These are phyloP conservation scores for Drosophila mimica DNA, from an alignment of 2,888 invertebrate species.

Conservation along the genomic window DNA sequence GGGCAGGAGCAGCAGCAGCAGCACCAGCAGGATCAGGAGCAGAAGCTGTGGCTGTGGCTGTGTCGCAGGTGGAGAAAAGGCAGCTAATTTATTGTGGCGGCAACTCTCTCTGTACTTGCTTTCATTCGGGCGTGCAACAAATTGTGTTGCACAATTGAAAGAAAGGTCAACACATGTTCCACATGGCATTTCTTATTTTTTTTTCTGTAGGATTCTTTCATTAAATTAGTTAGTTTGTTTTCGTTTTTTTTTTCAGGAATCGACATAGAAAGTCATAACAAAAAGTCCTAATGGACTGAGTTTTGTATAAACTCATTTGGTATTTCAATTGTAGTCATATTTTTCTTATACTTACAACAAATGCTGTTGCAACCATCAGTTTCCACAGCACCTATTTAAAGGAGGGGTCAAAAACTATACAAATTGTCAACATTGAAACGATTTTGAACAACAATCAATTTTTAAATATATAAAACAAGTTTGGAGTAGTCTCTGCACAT, in stretches of 20 bases:
- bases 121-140: constrained; percentile 58
- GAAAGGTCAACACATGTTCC: constrained; percentile 19
- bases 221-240: constrained; percentile 6
- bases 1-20: constrained; percentile 53
- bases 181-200: constrained; percentile 7
- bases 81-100: constrained; percentile 61
- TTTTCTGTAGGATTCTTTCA: not conserved
- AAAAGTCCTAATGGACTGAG: constrained; percentile 37
- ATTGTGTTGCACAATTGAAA: constrained; percentile 44
- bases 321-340: constrained; percentile 8
- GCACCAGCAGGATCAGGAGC: constrained; percentile 38
- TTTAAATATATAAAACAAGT: not conserved
- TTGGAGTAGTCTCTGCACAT: not conserved
- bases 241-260: constrained; percentile 5
- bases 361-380: not conserved
- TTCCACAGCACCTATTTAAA: not conserved
- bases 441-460: not conserved
- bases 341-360: not conserved
- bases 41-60: constrained; percentile 14
- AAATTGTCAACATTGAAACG: not conserved
- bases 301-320: not conserved
- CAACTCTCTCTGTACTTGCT: constrained; percentile 52
- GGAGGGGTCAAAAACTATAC: not conserved
- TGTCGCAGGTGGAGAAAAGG: constrained; percentile 27
- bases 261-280: constrained; percentile 43